Percentiles rank a stretch among this genome's conserved stretches.
These are phyloP conservation scores for Teleiodes luculella DNA, from an alignment of 2,888 invertebrate species.

Conservation along the genomic window DNA sequence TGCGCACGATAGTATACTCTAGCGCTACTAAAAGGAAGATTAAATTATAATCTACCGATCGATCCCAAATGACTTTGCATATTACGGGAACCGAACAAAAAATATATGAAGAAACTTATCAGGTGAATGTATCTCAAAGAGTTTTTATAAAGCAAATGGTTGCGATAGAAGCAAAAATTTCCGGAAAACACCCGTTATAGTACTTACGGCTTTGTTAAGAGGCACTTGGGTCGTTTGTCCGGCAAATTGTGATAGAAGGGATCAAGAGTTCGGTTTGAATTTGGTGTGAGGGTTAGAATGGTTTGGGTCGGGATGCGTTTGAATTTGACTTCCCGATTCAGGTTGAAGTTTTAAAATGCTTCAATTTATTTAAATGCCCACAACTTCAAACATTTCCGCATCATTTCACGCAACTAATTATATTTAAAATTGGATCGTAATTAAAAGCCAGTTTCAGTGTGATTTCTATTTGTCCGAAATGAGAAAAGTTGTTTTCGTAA, in stretches of 20 bases:
- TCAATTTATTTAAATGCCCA: neutral
- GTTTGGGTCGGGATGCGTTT: neutral
- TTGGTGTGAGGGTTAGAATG: neutral
- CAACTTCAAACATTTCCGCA: neutral
- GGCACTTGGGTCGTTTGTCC: slow-evolving; percentile 11
- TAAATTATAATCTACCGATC: slow-evolving; percentile 10
- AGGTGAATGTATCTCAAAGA: slow-evolving; percentile 4
- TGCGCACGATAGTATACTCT: neutral
- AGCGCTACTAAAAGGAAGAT: slow-evolving; percentile 7
- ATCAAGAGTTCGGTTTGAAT: slow-evolving; percentile 5
- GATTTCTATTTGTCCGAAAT: neutral
- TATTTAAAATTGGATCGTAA: too few relatives aligned
- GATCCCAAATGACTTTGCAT: slow-evolving; percentile 10
- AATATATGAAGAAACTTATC: slow-evolving; percentile 1
- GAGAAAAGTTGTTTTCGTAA: neutral
- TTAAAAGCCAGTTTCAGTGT: too few relatives aligned
- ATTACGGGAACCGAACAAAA: neutral
- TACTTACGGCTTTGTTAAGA: slow-evolving; percentile 8
- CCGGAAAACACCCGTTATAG: slow-evolving; percentile 6
- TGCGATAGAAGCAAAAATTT: slow-evolving; percentile 1
- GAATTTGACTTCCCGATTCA: neutral
- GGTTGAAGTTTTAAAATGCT: neutral
- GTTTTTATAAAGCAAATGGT: slow-evolving; percentile 3
- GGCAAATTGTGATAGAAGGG: slow-evolving; percentile 14
- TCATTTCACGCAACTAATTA: too few relatives aligned